Base-by-base conservation (phyloP, 2,797 vertebrate species). In the Brotogeris chrysoptera region DNA sequence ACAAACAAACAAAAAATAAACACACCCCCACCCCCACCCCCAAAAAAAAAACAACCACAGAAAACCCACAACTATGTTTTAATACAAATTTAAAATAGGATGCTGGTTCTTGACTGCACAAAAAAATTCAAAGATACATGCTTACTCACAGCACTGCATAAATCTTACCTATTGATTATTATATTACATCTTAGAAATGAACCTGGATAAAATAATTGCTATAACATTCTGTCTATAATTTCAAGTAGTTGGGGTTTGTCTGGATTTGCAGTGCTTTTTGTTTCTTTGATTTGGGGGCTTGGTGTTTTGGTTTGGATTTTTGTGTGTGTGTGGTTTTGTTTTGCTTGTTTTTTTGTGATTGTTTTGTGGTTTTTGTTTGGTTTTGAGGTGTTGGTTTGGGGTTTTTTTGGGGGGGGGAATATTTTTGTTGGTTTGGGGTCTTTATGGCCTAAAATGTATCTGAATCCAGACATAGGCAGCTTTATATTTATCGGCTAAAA, bases 171-270 rank as follows among this genome's bases (percentile, higher is more conserved):
- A 13, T 20, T 82, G 11, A 63, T 36, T 39, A 28, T 43, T 70
- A 34, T 25, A 52, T 14, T 41, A 57, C 46, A 69, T 81, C 86
- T 81, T 53, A 69, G 34, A 63, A 73, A 50, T 34, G 1, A 80
- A 38, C 0, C 1, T 36, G 5, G 34, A n/a, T 41, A 1, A 60
- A 84, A 76, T 28, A 3, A 52, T 8, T 59, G 4, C 11, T 71
- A 18, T 5, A 90, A 49, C 9, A 61, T 52, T 16, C 4, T 69
- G 12, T 46, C 25, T 74, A 20, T 60, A 70, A 64, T 64, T n/a
- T 74, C 16, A 2, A 5, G 32, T 20, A 23, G 5, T 0, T 80
- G n/a, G 7, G 13, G 24, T 15, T 82, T 47, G 16, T 68, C 24
- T 7, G 34, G 28, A 6, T n/a, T 50, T 15, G 5, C 3, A 5